phyloP scores from a whole-genome alignment of 1,140 invertebrate genomes.

The Trypoxylus dichotomus region DNA sequence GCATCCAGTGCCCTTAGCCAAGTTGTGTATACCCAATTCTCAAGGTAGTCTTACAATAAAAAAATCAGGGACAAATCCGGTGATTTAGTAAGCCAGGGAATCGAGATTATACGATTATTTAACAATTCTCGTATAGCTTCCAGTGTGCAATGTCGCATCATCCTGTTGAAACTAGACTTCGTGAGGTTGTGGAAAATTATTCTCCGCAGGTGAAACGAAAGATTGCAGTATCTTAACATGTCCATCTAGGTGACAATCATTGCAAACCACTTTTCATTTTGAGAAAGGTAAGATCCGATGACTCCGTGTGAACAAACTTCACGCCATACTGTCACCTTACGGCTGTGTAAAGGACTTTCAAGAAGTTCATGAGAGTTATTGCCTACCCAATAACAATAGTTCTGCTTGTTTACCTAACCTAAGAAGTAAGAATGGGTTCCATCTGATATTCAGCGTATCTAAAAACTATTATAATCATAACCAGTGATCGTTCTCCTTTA shows the following conservation, averaged over 20 bases:
- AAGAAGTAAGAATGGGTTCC: slow-evolving; percentile 26
- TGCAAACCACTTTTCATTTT: background rate
- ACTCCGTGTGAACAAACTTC: background rate
- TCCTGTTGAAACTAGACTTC: too few species aligned
- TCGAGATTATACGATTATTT: too few species aligned
- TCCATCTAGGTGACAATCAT: background rate
- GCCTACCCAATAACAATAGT: background rate
- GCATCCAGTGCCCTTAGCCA: too few species aligned
- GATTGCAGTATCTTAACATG: background rate
- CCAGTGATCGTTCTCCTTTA: too few species aligned
- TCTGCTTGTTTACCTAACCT: background rate
- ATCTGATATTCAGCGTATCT: slow-evolving; percentile 52
- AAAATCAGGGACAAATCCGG: too few species aligned
- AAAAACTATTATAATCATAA: too few species aligned
- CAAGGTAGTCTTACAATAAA: too few species aligned
- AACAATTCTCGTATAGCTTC: too few species aligned
- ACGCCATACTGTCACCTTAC: background rate
- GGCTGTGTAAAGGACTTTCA: background rate
- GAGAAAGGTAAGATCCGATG: background rate
- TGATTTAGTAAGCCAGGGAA: too few species aligned
- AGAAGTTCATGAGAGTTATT: background rate
- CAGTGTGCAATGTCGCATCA: too few species aligned
- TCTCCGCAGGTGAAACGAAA: background rate
- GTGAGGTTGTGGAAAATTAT: background rate
- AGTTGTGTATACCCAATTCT: too few species aligned